phyloP scores from a whole-genome alignment of 2,113 vertebrate genomes.

The Clarias batrachus region DNA sequence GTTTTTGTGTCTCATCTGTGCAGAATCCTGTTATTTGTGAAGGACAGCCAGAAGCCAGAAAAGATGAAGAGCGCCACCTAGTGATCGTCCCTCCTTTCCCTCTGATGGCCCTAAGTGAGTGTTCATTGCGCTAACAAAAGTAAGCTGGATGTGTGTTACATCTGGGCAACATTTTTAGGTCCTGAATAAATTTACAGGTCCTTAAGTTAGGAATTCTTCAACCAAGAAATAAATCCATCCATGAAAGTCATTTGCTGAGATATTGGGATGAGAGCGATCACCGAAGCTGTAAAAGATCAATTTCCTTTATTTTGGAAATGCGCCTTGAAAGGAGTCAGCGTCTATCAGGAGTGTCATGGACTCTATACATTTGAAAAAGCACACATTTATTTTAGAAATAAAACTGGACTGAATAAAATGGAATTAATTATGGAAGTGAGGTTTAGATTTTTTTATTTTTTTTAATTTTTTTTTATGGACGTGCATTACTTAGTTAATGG shows the following conservation, averaged over 20 bases:
- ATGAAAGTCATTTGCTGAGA: background rate
- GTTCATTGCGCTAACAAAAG: background rate
- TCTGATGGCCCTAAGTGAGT: background rate
- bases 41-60: background rate
- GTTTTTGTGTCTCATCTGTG: slow-evolving; percentile 34
- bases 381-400: background rate
- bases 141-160: background rate
- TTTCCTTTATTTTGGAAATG: background rate
- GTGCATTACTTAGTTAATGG: background rate
- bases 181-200: background rate
- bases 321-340: background rate
- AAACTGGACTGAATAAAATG: background rate
- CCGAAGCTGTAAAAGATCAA: background rate
- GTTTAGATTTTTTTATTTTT: background rate
- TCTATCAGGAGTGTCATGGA: background rate
- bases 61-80: slow-evolving; percentile 50
- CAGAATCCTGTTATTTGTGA: background rate
- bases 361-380: background rate
- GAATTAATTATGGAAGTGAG: background rate
- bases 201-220: background rate
- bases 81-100: background rate
- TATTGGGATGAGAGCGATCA: background rate
- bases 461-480: background rate
- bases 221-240: background rate
- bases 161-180: background rate